Evolutionary conservation across 1,140 invertebrate genomes (phyloP).

Genomic region (Triops longicaudatus): DNA sequence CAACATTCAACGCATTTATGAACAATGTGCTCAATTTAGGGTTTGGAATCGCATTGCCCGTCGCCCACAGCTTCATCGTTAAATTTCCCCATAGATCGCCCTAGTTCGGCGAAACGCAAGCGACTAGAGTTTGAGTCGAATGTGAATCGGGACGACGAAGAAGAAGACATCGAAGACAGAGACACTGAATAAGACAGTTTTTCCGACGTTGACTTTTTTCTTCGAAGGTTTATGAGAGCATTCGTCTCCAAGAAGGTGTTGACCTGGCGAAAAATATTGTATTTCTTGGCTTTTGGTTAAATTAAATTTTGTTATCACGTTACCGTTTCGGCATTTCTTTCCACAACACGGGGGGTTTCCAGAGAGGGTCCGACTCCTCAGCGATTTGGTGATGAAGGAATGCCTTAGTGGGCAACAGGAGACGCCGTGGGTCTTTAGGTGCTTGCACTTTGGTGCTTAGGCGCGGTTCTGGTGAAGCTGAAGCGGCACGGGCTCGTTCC

Average conservation of each 20-base stretch:
- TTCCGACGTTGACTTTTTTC: neutral
- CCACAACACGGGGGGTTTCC: neutral
- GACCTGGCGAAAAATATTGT: neutral
- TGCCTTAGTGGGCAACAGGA: slow-evolving; percentile 23
- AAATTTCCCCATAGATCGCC: neutral
- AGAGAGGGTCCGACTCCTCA: neutral
- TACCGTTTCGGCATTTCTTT: slow-evolving; percentile 5
- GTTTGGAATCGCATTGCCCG: slow-evolving; percentile 11
- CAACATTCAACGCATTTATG: neutral
- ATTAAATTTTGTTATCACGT: neutral
- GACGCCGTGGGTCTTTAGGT: slow-evolving; percentile 22
- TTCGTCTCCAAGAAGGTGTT: neutral
- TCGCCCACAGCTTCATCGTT: neutral
- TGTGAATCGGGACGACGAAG: neutral
- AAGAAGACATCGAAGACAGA: neutral
- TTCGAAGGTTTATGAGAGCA: neutral
- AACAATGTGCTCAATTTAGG: neutral
- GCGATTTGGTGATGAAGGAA: slow-evolving; percentile 12
- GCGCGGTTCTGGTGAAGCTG: neutral
- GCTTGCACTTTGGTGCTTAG: neutral
- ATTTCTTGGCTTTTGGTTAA: neutral
- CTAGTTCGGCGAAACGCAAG: neutral
- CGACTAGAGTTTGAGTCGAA: neutral
- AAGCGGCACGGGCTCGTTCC: slow-evolving; percentile 9
- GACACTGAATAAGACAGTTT: neutral